These are phyloP conservation scores for Sus scrofa DNA, from an alignment of 2,113 vertebrate species.

Conservation along the genomic window T2T-Sscrofa CM000825.6:66592001-66592500, in stretches of 20 bases:
- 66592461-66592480: no score
- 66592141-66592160: neutral
- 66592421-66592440: no score
- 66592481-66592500: neutral
- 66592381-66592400: no score
- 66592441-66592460: no score
- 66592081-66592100: slow-evolving; percentile 24
- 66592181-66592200: neutral
- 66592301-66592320: neutral
- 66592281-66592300: neutral
- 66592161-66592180: neutral
- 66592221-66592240: neutral
- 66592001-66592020: neutral
- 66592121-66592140: neutral
- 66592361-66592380: neutral
- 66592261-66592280: neutral
- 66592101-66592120: neutral
- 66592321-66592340: neutral
- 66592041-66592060: neutral
- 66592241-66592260: neutral
- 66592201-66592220: no score
- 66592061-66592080: neutral
- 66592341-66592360: neutral
- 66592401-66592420: no score
- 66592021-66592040: neutral